Conservation (phyloP, 2,797 vertebrate genomes). For the Gambusia yucatana region DNA sequence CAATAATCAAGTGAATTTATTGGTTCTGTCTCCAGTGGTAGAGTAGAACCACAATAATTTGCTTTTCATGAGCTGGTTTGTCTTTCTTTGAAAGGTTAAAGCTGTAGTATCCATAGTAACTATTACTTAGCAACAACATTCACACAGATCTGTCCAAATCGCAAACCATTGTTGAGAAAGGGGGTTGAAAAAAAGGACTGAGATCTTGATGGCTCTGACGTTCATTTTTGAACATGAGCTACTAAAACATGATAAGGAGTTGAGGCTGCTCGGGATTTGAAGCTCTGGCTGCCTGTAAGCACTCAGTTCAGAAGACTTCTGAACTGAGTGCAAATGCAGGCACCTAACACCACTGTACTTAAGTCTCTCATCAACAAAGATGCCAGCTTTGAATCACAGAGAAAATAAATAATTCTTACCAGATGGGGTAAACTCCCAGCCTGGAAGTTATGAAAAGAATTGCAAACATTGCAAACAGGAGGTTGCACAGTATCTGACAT, state of each 20-base stretch:
- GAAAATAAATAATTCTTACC: slow-evolving; percentile 84
- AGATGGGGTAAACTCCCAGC: slow-evolving; percentile 93
- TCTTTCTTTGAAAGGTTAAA: slow-evolving; percentile 62
- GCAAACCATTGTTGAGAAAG: slow-evolving; percentile 43
- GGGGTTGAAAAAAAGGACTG: slow-evolving; percentile 3
- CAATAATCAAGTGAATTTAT: slow-evolving; percentile 13
- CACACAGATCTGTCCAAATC: slow-evolving; percentile 62
- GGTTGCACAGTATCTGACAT: slow-evolving; percentile 95
- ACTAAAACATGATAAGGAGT: slow-evolving; percentile 24
- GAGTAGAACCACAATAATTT: slow-evolving; percentile 42
- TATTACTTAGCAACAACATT: slow-evolving; percentile 81
- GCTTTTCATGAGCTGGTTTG: slow-evolving; percentile 61
- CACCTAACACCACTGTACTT: not conserved
- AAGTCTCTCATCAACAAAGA: slow-evolving; percentile 7
- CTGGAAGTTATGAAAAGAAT: slow-evolving; percentile 94
- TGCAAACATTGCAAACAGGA: slow-evolving; percentile 94
- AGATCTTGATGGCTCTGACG: slow-evolving; percentile 33
- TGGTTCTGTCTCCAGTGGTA: slow-evolving; percentile 29
- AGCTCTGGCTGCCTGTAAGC: not conserved
- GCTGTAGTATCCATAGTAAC: slow-evolving; percentile 82
- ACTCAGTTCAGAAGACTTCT: no score
- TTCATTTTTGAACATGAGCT: slow-evolving; percentile 13
- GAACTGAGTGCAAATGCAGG: slow-evolving; percentile 19
- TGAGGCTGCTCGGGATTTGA: not conserved
- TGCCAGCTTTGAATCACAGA: slow-evolving; percentile 11